Evolutionary conservation across 2,113 vertebrate species (phyloP).

Genomic region (Paradisaea rubra): DNA sequence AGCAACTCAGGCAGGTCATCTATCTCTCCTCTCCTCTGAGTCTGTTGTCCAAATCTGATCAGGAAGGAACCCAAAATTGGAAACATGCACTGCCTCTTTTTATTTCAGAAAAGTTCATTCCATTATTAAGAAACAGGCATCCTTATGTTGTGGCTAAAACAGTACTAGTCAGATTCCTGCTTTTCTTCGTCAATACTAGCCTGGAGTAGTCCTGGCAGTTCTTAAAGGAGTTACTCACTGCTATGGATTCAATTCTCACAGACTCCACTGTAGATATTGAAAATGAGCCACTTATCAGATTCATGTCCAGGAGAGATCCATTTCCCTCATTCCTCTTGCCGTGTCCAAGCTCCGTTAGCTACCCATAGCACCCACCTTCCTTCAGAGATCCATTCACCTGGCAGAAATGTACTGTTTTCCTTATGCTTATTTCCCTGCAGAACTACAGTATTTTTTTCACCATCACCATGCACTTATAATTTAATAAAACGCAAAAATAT

Average conservation of each 20-base stretch:
- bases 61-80: background rate
- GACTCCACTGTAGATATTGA: background rate
- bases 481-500: background rate
- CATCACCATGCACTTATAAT: background rate
- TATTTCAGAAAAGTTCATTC: background rate
- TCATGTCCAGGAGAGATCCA: background rate
- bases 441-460: background rate
- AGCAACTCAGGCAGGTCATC: background rate
- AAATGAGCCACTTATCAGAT: background rate
- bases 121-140: background rate
- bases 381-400: background rate
- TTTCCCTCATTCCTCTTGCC: background rate
- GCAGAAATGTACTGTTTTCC: background rate
- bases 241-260: background rate
- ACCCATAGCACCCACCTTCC: background rate
- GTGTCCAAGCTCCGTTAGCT: background rate
- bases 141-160: background rate
- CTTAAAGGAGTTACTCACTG: background rate
- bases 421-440: background rate
- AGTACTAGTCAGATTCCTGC: background rate
- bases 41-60: background rate
- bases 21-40: background rate
- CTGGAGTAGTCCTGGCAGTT: background rate
- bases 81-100: background rate
- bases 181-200: background rate